Evolutionary conservation across 1,140 invertebrate species (phyloP), one percentile per base, ranked within the genome.

Genomic region (Sitophilus oryzae): DNA sequence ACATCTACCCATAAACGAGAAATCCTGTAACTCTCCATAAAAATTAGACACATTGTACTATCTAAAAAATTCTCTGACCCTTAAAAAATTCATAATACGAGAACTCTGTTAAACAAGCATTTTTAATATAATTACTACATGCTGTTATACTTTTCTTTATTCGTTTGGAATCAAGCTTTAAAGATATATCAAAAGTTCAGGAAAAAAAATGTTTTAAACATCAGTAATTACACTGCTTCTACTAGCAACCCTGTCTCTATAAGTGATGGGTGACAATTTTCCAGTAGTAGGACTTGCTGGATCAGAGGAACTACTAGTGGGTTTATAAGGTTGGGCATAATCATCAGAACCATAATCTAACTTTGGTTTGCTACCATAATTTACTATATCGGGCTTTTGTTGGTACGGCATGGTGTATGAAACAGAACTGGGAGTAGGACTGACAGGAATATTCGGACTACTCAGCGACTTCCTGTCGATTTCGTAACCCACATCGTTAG

Each of bases 161-260:
- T 34, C 11, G 25, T 34, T 34, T 34, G 6, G 8, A 18, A 40
- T 8, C 8, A n/a, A 8, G 18, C 10, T n/a, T n/a, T 8, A 8
- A 9, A 8, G 14, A 11, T 1, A 11, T 35, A 1, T 35, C 37
- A 40, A 9, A 40, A 2, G 11, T 3, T n/a, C 2, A 40, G 2
- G 14, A 8, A 16, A 40, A 14, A 20, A 43, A 43, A 43, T 30
- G 25, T 6, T 11, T 14, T 56, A 66, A 22, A 68, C 66, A 37
- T 64, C 65, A 8, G 65, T 67, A 35, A 67, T 53, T 22, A 67
- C 58, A 48, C 61, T 68, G 45, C 62, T 67, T 22, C 65, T 65
- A 56, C 66, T 68, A 35, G 58, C 60, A 55, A 48, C 43, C 43
- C 46, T 46, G 16, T 53, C 23, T 37, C 38, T 49, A 30, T 30